A percentile compares a stretch with the other conserved stretches of the same genome.
Evolutionary conservation across 2,113 vertebrate species (phyloP).

Genomic region (Pipa parva): DNA sequence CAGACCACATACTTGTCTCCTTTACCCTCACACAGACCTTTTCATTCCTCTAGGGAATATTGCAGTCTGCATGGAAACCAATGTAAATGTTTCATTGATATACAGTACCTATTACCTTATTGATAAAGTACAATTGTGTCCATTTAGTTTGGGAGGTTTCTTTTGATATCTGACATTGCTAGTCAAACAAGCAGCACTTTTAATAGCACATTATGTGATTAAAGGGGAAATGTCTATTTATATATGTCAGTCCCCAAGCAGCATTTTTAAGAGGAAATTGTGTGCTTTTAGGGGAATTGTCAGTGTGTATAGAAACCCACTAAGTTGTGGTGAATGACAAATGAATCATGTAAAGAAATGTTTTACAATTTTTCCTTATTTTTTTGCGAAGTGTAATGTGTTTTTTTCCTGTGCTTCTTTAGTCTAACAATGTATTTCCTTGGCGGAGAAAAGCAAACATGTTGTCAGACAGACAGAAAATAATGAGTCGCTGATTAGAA

Average conservation of each 20-base stretch:
- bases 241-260: neutral
- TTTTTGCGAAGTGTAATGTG: too few species aligned
- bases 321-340: too few species aligned
- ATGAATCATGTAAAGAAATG: too few species aligned
- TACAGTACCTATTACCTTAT: neutral
- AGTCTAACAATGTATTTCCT: too few species aligned
- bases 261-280: too few species aligned
- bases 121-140: neutral
- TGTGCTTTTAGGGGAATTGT: too few species aligned
- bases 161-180: neutral
- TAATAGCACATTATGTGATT: too few species aligned
- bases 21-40: neutral
- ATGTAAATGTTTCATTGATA: neutral
- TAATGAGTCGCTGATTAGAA: too few species aligned
- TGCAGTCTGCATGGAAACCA: neutral
- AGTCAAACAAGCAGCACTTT: neutral
- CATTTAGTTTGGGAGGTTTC: neutral
- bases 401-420: too few species aligned
- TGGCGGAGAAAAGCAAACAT: neutral
- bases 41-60: neutral
- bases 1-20: constrained; percentile 10
- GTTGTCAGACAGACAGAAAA: too few species aligned
- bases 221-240: neutral
- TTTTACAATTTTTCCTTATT: too few species aligned
- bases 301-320: too few species aligned